A percentile compares a stretch with the other conserved stretches of the same genome.
Evolutionary conservation across 2,113 vertebrate genomes (phyloP).

Genomic region (Apeltes quadracus): DNA sequence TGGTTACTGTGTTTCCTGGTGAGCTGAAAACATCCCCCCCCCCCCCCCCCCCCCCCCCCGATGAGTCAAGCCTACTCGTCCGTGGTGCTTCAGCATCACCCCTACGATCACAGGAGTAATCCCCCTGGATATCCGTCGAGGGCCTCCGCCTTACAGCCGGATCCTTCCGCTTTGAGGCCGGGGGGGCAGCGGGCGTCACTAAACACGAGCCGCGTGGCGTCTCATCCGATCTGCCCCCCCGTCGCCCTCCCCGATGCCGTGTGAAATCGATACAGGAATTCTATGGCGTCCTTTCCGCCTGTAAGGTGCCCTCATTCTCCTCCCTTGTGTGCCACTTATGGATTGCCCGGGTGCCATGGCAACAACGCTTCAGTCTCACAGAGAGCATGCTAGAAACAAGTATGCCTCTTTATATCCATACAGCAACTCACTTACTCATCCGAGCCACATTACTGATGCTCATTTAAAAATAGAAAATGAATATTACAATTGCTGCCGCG

Average conservation of each 20-base stretch:
- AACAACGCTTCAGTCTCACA: conserved; percentile 39
- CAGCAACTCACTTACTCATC: not conserved
- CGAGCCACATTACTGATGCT: not conserved
- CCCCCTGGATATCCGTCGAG: not conserved
- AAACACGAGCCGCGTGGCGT: conserved; percentile 42
- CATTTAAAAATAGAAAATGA: no score
- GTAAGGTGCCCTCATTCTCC: conserved; percentile 31
- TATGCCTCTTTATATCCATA: not conserved
- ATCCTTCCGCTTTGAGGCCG: conserved; percentile 29
- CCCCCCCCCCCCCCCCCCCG: no score
- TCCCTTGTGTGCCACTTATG: not conserved
- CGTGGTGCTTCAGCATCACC: conserved; percentile 26
- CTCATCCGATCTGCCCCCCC: no score
- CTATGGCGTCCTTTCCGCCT: not conserved
- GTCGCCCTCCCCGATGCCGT: no score
- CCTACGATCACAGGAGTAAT: not conserved
- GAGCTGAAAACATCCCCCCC: conserved; percentile 21
- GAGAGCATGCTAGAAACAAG: not conserved
- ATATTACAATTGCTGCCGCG: no score
- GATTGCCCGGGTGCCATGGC: conserved; percentile 43
- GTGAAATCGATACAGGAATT: not conserved
- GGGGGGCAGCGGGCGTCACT: conserved; percentile 30
- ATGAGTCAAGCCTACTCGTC: conserved; percentile 39
- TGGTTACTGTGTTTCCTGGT: conserved; percentile 5
- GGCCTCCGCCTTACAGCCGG: conserved; percentile 1